These are phyloP conservation scores for Callaeas wilsoni DNA, from an alignment of 2,113 vertebrate species.

Conservation along the genomic window DNA sequence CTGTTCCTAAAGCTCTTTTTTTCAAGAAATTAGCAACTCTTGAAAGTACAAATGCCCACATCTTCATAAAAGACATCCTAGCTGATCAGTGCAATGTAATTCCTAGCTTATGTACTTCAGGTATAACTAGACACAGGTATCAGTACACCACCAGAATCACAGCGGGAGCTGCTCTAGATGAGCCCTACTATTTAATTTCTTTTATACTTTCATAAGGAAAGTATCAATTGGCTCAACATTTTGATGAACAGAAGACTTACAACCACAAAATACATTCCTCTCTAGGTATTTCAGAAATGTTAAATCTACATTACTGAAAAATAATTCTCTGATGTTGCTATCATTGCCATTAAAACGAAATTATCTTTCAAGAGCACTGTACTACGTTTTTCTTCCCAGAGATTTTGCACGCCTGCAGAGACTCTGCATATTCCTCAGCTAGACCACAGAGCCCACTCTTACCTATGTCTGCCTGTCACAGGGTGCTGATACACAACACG, in stretches of 20 bases:
- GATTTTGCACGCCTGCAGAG: background rate
- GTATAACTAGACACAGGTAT: background rate
- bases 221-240: background rate
- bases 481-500: background rate
- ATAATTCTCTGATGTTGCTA: background rate
- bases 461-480: background rate
- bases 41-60: background rate
- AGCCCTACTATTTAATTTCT: background rate
- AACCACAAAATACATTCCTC: background rate
- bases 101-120: background rate
- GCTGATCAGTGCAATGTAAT: background rate
- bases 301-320: background rate
- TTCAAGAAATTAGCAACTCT: background rate
- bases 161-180: fast-evolving
- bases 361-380: background rate
- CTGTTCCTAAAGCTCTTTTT: background rate
- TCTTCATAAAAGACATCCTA: background rate
- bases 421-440: background rate
- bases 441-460: background rate
- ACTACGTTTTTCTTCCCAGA: background rate
- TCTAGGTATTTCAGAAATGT: background rate
- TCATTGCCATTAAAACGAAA: background rate
- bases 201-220: background rate
- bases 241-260: background rate
- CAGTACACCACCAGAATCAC: background rate